Conservation (phyloP, 2,888 invertebrate genomes). For the Pyrrhia umbra region DNA sequence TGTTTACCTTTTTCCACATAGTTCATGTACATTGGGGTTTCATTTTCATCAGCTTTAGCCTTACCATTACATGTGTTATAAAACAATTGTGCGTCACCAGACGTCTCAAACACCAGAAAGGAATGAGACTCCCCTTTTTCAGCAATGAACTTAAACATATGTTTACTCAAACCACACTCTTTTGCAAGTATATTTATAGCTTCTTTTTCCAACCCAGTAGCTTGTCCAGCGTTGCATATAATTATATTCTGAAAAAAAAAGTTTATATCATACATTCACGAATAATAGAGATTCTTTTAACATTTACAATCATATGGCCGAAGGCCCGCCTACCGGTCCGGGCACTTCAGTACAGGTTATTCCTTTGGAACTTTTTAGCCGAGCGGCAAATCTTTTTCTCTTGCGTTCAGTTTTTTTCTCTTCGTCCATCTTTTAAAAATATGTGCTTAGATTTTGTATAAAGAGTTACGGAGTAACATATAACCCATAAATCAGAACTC, state of each 20-base stretch:
- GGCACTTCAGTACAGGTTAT: constrained; percentile 73
- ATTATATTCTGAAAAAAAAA: constrained; percentile 91
- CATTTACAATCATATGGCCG: constrained; percentile 38
- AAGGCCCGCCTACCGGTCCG: constrained; percentile 76
- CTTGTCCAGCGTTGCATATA: constrained; percentile 96
- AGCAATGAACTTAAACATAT: constrained; percentile 91
- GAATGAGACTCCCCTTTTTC: constrained; percentile 95
- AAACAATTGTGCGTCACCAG: constrained; percentile 89
- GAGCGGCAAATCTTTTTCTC: constrained; percentile 80
- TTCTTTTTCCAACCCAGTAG: constrained; percentile 93
- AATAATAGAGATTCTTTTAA: not conserved
- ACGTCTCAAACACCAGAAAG: constrained; percentile 91
- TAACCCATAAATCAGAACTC: too few relatives aligned
- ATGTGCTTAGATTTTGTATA: not conserved
- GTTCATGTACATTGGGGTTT: constrained; percentile 91
- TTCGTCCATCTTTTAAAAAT: constrained; percentile 70
- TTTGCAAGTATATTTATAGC: constrained; percentile 90
- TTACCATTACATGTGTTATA: constrained; percentile 91
- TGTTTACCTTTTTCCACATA: constrained; percentile 91
- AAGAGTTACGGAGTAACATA: too few relatives aligned
- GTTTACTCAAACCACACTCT: constrained; percentile 87
- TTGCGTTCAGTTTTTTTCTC: constrained; percentile 79
- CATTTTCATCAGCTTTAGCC: constrained; percentile 89
- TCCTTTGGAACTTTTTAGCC: constrained; percentile 78
- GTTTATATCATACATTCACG: not conserved